These are phyloP conservation scores for Odontomachus brunneus DNA, from an alignment of 1,140 invertebrate genomes.

Conservation along the genomic window DNA sequence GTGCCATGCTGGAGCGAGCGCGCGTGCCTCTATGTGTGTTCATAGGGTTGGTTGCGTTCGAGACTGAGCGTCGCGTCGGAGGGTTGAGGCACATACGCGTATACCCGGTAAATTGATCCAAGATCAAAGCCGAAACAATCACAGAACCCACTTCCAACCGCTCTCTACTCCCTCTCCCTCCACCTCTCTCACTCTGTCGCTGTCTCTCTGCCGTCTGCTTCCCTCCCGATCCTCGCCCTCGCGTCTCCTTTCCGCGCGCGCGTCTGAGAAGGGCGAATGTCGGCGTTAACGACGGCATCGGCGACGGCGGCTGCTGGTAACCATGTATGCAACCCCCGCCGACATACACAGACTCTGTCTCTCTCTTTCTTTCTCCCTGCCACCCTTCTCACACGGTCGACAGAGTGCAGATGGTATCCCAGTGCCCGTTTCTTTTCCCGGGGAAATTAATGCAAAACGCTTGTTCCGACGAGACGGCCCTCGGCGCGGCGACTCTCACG, in stretches of 20 bases:
- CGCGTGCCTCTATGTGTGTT: slow-evolving; percentile 21
- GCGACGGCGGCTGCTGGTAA: slow-evolving; percentile 5
- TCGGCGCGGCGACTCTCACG: slow-evolving; percentile 12
- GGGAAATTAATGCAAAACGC: slow-evolving; percentile 71
- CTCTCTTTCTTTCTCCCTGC: slow-evolving; percentile 33
- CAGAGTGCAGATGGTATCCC: slow-evolving; percentile 54
- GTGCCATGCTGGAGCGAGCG: no score
- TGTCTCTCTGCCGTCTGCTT: not conserved
- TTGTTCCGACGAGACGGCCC: slow-evolving; percentile 33
- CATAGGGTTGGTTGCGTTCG: slow-evolving; percentile 63
- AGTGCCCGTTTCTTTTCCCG: slow-evolving; percentile 37
- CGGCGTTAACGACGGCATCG: slow-evolving; percentile 25
- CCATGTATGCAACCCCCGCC: not conserved
- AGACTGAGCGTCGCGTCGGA: slow-evolving; percentile 63
- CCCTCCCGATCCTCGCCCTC: slow-evolving; percentile 4
- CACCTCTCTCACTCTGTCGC: not conserved
- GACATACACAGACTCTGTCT: slow-evolving; percentile 18
- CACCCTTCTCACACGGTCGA: not conserved
- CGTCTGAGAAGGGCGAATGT: slow-evolving; percentile 40
- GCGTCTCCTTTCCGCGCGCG: slow-evolving; percentile 19
- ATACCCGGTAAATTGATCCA: slow-evolving; percentile 85
- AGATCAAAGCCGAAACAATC: slow-evolving; percentile 86
- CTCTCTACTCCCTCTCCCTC: slow-evolving; percentile 23
- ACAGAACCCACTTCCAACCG: slow-evolving; percentile 80
- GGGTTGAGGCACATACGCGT: slow-evolving; percentile 75